Evolutionary conservation across 2,888 invertebrate genomes (phyloP).

Genomic region (Drosophila leonis): DNA sequence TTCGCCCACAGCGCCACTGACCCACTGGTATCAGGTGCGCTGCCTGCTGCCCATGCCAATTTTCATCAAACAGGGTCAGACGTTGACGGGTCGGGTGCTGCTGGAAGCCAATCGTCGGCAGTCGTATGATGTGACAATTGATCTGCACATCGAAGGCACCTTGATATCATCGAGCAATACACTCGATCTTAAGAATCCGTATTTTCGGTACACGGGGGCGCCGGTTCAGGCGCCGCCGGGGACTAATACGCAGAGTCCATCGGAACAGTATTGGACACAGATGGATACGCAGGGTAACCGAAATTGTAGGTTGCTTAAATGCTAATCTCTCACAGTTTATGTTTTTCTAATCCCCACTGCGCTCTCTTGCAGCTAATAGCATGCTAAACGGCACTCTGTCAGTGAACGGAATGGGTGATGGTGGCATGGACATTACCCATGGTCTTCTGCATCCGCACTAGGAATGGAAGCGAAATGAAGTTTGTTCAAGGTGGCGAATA

Average conservation of each 20-base stretch:
- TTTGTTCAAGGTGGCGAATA: slow-evolving; percentile 26
- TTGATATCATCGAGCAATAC: slow-evolving; percentile 94
- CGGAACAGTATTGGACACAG: slow-evolving; percentile 96
- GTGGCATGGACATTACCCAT: slow-evolving; percentile 89
- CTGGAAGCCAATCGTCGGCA: slow-evolving; percentile 97
- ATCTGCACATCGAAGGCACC: slow-evolving; percentile 95
- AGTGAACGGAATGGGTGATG: slow-evolving; percentile 91
- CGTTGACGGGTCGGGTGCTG: slow-evolving; percentile 93
- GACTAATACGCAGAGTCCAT: slow-evolving; percentile 95
- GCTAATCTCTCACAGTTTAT: neutral
- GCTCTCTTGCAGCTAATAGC: slow-evolving; percentile 87
- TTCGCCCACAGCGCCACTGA: slow-evolving; percentile 98
- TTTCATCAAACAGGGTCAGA: slow-evolving; percentile 97
- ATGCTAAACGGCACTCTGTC: slow-evolving; percentile 92
- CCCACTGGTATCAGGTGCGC: slow-evolving; percentile 99
- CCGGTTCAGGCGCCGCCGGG: slow-evolving; percentile 97
- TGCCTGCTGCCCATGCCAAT: slow-evolving; percentile 97
- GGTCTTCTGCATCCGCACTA: slow-evolving; percentile 82
- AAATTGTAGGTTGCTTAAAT: slow-evolving; percentile 75
- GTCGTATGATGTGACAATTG: slow-evolving; percentile 99
- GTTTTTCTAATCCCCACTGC: neutral
- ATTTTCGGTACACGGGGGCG: slow-evolving; percentile 98
- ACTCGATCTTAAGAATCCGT: slow-evolving; percentile 98
- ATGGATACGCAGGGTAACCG: slow-evolving; percentile 90
- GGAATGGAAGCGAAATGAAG: neutral